These are phyloP conservation scores for Tapirus terrestris DNA, from an alignment of 2,113 vertebrate species.

Conservation along the genomic window DNA sequence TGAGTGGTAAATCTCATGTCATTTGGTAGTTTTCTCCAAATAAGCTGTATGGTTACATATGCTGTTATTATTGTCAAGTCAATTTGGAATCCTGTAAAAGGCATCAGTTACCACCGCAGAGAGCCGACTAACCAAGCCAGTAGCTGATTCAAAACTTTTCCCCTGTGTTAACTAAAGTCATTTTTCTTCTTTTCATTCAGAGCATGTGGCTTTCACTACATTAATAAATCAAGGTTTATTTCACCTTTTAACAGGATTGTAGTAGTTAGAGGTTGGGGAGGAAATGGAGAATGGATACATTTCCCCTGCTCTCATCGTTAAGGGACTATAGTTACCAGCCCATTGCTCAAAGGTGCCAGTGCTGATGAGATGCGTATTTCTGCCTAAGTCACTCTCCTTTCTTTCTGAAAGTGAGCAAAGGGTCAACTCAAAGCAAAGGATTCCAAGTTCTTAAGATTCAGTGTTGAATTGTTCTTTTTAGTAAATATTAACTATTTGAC, in stretches of 20 bases:
- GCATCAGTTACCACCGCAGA: background rate
- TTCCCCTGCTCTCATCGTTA: background rate
- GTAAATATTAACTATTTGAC: background rate
- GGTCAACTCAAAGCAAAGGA: background rate
- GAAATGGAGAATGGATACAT: background rate
- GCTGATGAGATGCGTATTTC: background rate
- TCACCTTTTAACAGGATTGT: background rate
- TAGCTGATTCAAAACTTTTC: background rate
- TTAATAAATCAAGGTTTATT: slow-evolving; percentile 52
- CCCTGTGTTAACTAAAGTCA: background rate
- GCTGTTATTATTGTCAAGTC: background rate
- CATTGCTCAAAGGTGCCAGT: background rate
- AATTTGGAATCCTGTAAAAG: background rate
- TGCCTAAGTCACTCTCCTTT: background rate
- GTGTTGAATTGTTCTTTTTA: background rate
- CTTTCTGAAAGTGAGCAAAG: background rate
- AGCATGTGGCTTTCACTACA: background rate
- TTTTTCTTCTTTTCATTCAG: background rate
- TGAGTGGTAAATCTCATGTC: slow-evolving; percentile 37
- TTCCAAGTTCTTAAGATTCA: background rate
- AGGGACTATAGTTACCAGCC: background rate
- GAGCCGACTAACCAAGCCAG: background rate
- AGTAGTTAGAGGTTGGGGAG: background rate
- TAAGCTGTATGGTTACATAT: background rate
- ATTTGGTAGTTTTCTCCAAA: background rate